A percentile compares a stretch with the other conserved stretches of the same genome.
These are phyloP conservation scores for Eriosoma lanigerum DNA, from an alignment of 1,140 invertebrate species.

Conservation along the genomic window DNA sequence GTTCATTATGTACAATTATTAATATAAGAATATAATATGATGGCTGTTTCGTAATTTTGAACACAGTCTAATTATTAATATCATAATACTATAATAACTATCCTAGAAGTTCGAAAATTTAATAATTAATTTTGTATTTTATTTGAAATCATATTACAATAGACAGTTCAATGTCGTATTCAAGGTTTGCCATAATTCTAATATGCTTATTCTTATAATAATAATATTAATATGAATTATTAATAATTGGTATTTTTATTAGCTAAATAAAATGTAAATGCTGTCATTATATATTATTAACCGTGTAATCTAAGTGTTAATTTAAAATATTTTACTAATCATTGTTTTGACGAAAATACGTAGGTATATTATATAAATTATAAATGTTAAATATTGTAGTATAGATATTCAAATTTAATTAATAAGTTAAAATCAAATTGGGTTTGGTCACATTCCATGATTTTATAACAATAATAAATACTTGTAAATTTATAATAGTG, in stretches of 20 bases:
- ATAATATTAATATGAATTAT: not conserved
- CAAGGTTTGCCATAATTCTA: not conserved
- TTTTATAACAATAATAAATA: too few relatives aligned
- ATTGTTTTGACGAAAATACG: not conserved
- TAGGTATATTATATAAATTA: too few relatives aligned
- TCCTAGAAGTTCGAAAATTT: not conserved
- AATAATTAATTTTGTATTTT: not conserved
- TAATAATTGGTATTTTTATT: not conserved
- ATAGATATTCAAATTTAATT: too few relatives aligned
- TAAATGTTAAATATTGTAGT: too few relatives aligned
- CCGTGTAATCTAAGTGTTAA: not conserved
- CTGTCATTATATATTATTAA: not conserved
- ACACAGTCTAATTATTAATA: too few relatives aligned
- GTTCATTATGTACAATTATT: too few relatives aligned
- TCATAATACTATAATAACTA: too few relatives aligned
- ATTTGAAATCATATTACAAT: not conserved
- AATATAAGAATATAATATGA: too few relatives aligned
- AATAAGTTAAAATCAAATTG: not conserved
- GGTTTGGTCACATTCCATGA: not conserved
- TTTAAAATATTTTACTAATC: not conserved
- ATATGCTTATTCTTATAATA: not conserved
- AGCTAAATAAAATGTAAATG: not conserved
- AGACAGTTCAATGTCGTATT: constrained; percentile 3
- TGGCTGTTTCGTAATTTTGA: too few relatives aligned
- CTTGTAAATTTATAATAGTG: too few relatives aligned